Conservation (phyloP, 2,113 vertebrate species). For the Peromyscus californicus region DNA sequence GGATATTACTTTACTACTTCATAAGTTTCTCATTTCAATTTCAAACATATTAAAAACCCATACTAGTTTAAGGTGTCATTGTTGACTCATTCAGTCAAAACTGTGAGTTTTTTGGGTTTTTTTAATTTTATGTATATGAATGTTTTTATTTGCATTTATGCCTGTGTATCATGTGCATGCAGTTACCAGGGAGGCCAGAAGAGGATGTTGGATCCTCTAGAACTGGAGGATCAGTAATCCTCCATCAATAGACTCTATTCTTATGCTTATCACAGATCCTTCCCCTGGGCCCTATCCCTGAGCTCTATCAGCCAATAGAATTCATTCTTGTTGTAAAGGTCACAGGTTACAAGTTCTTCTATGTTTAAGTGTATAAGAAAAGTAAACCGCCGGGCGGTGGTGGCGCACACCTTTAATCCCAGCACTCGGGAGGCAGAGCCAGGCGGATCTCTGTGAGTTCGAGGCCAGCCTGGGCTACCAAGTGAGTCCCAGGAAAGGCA, state of each 20-base stretch:
- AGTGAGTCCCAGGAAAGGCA: too few relatives aligned
- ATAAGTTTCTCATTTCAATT: constrained; percentile 51
- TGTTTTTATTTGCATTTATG: not conserved
- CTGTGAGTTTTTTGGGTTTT: not conserved
- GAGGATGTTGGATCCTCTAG: not conserved
- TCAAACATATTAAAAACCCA: constrained; percentile 32
- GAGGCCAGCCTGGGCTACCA: too few relatives aligned
- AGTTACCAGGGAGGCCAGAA: not conserved
- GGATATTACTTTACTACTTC: constrained; percentile 21
- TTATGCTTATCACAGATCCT: not conserved
- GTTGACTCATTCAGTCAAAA: constrained; percentile 33
- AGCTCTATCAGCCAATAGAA: not conserved
- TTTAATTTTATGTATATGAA: not conserved
- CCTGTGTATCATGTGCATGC: not conserved
- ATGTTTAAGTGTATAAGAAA: not conserved
- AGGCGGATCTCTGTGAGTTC: too few relatives aligned
- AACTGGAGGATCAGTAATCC: not conserved
- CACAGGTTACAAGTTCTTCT: not conserved
- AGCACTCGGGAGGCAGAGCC: too few relatives aligned
- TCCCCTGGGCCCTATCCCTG: not conserved
- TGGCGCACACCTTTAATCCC: too few relatives aligned
- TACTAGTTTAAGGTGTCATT: constrained; percentile 11
- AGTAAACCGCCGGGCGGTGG: too few relatives aligned
- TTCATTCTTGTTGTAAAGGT: not conserved
- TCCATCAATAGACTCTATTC: not conserved